A percentile compares a stretch with the other conserved stretches of the same genome.
Conservation (phyloP, 2,797 vertebrate species). For the Notolepis coatsorum region DNA sequence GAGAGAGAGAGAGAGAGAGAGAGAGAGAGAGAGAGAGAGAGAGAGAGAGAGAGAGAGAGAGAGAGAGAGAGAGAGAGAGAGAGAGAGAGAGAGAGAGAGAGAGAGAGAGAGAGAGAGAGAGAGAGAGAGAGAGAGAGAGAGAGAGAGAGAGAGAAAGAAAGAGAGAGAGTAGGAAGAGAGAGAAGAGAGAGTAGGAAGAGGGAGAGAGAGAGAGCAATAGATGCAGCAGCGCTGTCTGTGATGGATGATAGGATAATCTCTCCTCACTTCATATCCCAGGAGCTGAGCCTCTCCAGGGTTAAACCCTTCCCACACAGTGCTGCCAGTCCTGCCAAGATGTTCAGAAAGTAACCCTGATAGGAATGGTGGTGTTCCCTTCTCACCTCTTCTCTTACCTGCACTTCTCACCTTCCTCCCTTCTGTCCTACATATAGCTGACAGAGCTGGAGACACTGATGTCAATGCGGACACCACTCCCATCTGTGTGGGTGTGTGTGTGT, state of each 20-base stretch:
- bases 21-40: neutral
- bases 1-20: neutral
- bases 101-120: neutral
- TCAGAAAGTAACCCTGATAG: slow-evolving; percentile 26
- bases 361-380: too few relatives aligned
- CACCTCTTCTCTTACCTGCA: neutral
- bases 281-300: slow-evolving; percentile 22
- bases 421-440: slow-evolving; percentile 67
- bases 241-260: slow-evolving; percentile 19
- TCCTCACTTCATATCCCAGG: slow-evolving; percentile 13
- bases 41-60: neutral
- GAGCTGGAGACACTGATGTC: slow-evolving; percentile 53
- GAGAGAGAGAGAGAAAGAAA: neutral
- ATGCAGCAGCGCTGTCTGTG: neutral
- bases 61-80: neutral
- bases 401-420: slow-evolving; percentile 53
- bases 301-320: slow-evolving; percentile 18
- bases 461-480: slow-evolving; percentile 22
- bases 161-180: neutral
- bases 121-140: neutral
- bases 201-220: neutral
- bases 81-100: neutral
- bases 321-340: slow-evolving; percentile 28
- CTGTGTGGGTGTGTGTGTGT: slow-evolving; percentile 13
- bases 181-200: neutral